Evolutionary conservation across 1,140 invertebrate genomes (phyloP), one percentile per base, ranked within the genome.

Genomic region (Protaetia brevitarsis): DNA sequence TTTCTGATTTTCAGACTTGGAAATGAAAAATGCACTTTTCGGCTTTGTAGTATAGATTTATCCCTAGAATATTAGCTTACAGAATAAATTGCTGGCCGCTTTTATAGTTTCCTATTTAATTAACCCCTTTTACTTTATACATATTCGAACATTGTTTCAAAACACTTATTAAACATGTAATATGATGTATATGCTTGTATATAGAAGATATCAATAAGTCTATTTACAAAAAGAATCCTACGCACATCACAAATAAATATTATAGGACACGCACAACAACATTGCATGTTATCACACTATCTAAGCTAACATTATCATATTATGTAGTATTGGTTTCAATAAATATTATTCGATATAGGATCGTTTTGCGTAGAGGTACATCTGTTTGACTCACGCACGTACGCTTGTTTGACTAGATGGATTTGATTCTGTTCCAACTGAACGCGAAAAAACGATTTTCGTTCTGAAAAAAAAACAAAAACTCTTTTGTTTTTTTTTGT

Each of bases 251-350:
- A 51, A 51, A 51, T 8, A 8, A 51, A 23, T 16, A 51, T 23
- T 51, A 51, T 16, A 21, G 13, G 21, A 51, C 21, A 23, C n/a
- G 26, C 41, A 51, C 41, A 45, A n/a, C 16, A 51, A 51, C 41
- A 51, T 51, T 51, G 41, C 41, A 51, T 51, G 41, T 51, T 51
- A 51, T 51, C 41, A 51, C 21, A 51, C 41, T 51, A 51, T 51
- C 41, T 51, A 51, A 51, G 41, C 41, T 51, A 51, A 19, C 11
- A 23, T 16, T 23, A 23, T 13, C 34, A n/a, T 37, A 51, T 23
- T 51, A 51, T 51, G 21, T 51, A n/a, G 41, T 23, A 51, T 51
- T 19, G 41, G 13, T 51, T 51, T 41, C n/a, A n/a, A n/a, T n/a
- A n/a, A n/a, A n/a, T n/a, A n/a, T n/a, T n/a, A n/a, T n/a, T n/a